These are phyloP conservation scores for Casuarius casuarius DNA, from an alignment of 2,113 vertebrate genomes.

Conservation along the genomic window DNA sequence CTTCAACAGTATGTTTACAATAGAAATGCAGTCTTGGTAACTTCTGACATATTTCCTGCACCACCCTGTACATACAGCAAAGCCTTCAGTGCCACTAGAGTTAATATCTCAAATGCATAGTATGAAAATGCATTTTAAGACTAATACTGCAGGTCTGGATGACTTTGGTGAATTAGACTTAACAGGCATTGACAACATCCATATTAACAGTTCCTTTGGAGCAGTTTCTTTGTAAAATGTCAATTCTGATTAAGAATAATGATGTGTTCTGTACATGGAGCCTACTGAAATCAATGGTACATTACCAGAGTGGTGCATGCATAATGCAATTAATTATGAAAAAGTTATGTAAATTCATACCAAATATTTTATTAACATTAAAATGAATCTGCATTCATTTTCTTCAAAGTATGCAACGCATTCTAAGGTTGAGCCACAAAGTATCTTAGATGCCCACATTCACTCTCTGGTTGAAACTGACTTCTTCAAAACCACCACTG, in stretches of 20 bases:
- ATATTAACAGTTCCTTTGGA: not conserved
- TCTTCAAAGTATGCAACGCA: not conserved
- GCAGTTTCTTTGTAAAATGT: not conserved
- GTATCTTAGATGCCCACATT: not conserved
- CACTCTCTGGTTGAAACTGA: not conserved
- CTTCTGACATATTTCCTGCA: not conserved
- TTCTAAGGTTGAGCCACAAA: not conserved
- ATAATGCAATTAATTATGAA: not conserved
- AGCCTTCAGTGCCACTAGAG: not conserved
- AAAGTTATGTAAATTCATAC: not conserved
- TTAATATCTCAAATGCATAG: not conserved
- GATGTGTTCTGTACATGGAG: not conserved
- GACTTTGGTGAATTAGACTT: not conserved
- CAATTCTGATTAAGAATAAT: not conserved
- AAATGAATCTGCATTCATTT: not conserved
- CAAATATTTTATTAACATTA: not conserved
- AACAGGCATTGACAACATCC: not conserved
- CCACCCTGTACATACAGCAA: not conserved
- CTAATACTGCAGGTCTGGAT: not conserved
- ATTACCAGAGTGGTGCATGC: not conserved
- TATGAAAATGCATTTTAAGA: not conserved
- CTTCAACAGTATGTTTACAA: not conserved
- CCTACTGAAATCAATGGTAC: not conserved
- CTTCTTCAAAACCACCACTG: not conserved
- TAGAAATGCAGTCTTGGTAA: not conserved